Base-by-base conservation (phyloP, 2,797 vertebrate species). In the Esox lucius region DNA sequence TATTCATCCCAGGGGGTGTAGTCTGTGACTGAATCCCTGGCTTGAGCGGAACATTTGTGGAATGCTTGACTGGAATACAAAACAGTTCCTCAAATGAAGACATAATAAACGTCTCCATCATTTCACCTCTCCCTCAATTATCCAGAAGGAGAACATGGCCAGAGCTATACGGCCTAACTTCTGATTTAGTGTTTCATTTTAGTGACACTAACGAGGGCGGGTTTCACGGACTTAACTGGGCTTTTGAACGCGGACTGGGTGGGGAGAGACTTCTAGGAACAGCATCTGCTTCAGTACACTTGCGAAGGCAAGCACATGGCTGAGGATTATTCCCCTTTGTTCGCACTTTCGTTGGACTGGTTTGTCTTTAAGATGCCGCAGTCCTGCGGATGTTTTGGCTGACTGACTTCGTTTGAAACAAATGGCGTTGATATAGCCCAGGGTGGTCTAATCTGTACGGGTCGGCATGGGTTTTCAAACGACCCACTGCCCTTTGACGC, bases 61-160 rank as follows among this genome's bases (percentile, higher is more conserved):
- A 73, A 49, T 48, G 39, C 24, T 65, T 73, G 61, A 65, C 24
- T 65, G 59, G 49, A 71, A 59, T 71, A 28, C n/a, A 24, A 56
- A 71, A 5, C 28, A 59, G 7, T 59, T 35, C 70, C 31, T 59
- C 8, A 16, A 19, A 72, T 72, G 42, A 59, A 51, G 15, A 51
- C 49, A 17, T 51, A 22, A 16, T 46, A 73, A 65, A 71, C 17
- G 4, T 35, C 48, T 59, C 17, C 16, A 31, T 72, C 56, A 39
- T 72, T 64, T 42, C 22, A 64, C 33, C 33, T 22, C 59, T 17
- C 15, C 16, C 35, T 28, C 49, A 48, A 26, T 73, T 61, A n/a
- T n/a, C 24, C 6, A 5, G 39, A 42, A 5, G 22, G 28, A 53
- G 46, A 69, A 42, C 2, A 24, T 28, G 31, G 28, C 16, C 65